Percentiles rank a stretch among this genome's conserved stretches.
Evolutionary conservation across 2,888 invertebrate genomes (phyloP).

Genomic region (Schizaphis graminum): DNA sequence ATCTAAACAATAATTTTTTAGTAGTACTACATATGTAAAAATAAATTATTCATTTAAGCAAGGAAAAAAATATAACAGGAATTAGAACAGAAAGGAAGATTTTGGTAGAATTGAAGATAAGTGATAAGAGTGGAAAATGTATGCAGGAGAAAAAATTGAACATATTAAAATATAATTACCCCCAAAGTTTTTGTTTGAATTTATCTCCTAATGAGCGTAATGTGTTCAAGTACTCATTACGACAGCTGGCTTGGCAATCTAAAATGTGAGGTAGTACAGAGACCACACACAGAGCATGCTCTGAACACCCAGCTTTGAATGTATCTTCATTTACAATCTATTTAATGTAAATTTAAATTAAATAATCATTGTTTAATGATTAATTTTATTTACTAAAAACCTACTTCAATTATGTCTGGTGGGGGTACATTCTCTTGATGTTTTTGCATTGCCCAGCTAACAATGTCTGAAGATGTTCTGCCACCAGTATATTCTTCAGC

Average conservation of each 20-base stretch:
- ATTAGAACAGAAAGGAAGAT: background rate
- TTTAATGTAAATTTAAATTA: conserved; percentile 35
- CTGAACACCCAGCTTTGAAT: conserved; percentile 84
- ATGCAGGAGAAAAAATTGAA: conserved; percentile 66
- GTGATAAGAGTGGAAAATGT: background rate
- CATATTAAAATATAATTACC: conserved; percentile 73
- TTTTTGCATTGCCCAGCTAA: conserved; percentile 90
- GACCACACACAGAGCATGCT: conserved; percentile 91
- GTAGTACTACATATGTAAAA: background rate
- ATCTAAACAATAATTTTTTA: conserved; percentile 73
- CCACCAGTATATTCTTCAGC: conserved; percentile 93
- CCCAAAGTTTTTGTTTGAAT: conserved; percentile 95
- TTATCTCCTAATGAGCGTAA: conserved; percentile 85
- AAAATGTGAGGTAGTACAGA: conserved; percentile 94
- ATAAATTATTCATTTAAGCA: background rate
- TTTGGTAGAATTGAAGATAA: background rate
- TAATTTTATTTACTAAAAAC: conserved; percentile 46
- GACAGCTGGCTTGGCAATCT: conserved; percentile 94
- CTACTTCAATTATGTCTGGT: conserved; percentile 87
- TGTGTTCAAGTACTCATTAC: conserved; percentile 85
- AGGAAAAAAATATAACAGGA: background rate
- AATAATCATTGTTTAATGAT: background rate
- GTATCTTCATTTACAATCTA: conserved; percentile 74
- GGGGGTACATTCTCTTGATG: conserved; percentile 88
- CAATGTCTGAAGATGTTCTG: conserved; percentile 89